A percentile compares a stretch with the other conserved stretches of the same genome.
Conservation (phyloP, 2,113 vertebrate species). For the Tauraco erythrolophus region DNA sequence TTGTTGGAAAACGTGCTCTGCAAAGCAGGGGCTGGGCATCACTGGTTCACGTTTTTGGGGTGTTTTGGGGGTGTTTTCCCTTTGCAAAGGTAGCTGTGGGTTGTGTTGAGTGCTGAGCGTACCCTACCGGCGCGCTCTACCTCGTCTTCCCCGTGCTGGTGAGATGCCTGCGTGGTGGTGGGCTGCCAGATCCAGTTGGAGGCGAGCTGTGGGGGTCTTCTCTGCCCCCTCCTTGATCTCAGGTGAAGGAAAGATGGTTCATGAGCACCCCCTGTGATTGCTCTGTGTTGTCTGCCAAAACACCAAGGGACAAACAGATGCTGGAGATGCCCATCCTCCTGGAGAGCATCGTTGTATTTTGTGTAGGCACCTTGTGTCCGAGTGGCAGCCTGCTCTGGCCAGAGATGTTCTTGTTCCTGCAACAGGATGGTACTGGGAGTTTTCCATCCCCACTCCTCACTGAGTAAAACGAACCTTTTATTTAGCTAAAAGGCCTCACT, state of each 20-base stretch:
- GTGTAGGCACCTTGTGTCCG: fast-evolving
- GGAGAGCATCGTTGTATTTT: fast-evolving
- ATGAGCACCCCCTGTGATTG: not conserved
- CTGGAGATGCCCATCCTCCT: not conserved
- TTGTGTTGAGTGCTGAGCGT: not conserved
- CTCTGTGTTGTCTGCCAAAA: not conserved
- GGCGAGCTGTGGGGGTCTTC: not conserved
- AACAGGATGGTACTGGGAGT: fast-evolving
- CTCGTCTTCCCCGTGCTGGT: not conserved
- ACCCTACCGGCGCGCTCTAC: not conserved
- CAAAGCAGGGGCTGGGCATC: not conserved
- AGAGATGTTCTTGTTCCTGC: not conserved
- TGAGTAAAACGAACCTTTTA: not conserved
- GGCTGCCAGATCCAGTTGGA: not conserved
- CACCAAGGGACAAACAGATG: fast-evolving
- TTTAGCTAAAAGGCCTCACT: not conserved
- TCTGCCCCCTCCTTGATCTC: not conserved
- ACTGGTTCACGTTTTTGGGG: not conserved
- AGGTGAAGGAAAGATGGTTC: not conserved
- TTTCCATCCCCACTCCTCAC: not conserved
- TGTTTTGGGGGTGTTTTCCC: not conserved
- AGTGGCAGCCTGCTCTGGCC: not conserved
- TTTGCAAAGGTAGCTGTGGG: not conserved
- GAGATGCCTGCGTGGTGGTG: fast-evolving
- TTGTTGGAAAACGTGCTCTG: not conserved